Conservation (phyloP, 2,113 vertebrate genomes). For the Paratilapia polleni region DNA sequence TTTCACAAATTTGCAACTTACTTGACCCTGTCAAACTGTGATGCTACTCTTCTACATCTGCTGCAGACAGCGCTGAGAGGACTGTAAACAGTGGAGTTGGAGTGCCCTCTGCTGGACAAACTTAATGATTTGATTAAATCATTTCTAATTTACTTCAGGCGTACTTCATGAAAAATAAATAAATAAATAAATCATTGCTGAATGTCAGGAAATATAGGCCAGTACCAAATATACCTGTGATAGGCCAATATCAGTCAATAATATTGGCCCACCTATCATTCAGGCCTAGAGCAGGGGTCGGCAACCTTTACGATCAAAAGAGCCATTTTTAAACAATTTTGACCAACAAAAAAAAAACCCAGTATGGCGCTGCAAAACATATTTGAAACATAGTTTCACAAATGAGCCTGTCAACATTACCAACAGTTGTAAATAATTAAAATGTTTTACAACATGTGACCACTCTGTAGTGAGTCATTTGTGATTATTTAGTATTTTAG, state of each 20-base stretch:
- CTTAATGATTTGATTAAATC: too few species aligned
- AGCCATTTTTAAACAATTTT: background rate
- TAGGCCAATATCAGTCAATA: background rate
- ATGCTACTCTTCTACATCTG: background rate
- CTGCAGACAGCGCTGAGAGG: background rate
- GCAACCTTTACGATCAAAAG: fast-evolving
- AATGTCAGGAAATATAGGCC: background rate
- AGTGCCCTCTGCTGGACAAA: too few species aligned
- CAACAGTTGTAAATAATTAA: background rate
- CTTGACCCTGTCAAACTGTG: background rate
- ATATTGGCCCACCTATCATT: background rate
- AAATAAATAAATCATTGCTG: background rate
- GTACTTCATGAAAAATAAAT: background rate
- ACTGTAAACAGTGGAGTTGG: too few species aligned
- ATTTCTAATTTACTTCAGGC: too few species aligned
- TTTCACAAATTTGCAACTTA: too few species aligned
- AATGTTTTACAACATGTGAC: too few species aligned
- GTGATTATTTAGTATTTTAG: too few species aligned
- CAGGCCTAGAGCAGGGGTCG: background rate
- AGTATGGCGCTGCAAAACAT: background rate
- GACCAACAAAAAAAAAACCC: background rate
- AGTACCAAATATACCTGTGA: background rate
- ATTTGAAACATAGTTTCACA: background rate
- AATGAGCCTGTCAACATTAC: background rate
- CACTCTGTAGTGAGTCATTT: too few species aligned